Evolutionary conservation across 2,797 vertebrate genomes (phyloP).

Genomic region (Salmo trutta): DNA sequence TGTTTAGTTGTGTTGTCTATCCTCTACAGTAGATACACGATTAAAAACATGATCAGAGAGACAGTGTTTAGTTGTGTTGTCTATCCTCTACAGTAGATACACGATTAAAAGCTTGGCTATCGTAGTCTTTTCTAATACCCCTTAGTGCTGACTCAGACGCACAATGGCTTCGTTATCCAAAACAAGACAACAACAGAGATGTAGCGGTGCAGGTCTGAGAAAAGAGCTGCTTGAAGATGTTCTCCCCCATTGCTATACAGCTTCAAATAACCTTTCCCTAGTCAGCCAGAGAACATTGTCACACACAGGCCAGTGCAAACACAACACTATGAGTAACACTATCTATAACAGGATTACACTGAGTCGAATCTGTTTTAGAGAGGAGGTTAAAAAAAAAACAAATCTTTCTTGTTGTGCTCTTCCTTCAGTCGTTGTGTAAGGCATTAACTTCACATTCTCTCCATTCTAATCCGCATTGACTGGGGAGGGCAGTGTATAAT

Average conservation of each 20-base stretch:
- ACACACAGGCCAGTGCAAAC: constrained; percentile 2
- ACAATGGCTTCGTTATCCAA: neutral
- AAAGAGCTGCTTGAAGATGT: neutral
- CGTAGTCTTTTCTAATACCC: constrained; percentile 2
- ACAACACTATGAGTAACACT: constrained; percentile 11
- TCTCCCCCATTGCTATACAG: neutral
- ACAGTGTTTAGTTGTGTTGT: neutral
- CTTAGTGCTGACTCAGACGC: constrained; percentile 15
- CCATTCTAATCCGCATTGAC: constrained; percentile 16
- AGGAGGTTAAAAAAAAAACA: neutral
- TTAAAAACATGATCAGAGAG: neutral
- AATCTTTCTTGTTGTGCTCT: neutral
- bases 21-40: too few species aligned
- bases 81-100: neutral
- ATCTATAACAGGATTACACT: neutral
- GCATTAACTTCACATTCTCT: constrained; percentile 3
- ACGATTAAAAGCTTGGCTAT: constrained; percentile 13
- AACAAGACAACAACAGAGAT: neutral
- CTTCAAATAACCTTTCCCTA: neutral
- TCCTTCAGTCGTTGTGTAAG: constrained; percentile 1
- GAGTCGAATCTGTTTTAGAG: neutral
- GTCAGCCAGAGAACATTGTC: neutral
- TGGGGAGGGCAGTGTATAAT: neutral
- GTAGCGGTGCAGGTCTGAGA: neutral
- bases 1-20: too few species aligned